A percentile compares a stretch with the other conserved stretches of the same genome.
Conservation (phyloP, 2,797 vertebrate genomes). For the Pygocentrus nattereri region DNA sequence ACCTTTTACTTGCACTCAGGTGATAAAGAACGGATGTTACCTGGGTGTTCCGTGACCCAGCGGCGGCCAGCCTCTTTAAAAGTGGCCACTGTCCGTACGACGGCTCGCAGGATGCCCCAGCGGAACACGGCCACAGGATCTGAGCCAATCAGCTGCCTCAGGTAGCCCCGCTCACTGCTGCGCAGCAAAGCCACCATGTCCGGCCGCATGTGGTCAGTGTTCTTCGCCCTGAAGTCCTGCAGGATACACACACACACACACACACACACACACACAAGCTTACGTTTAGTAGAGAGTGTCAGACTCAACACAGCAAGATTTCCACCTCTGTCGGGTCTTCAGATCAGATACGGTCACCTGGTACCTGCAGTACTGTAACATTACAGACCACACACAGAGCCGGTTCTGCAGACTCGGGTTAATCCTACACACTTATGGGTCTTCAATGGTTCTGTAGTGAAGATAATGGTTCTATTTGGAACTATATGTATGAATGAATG, state of each 20-base stretch:
- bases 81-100: slow-evolving; percentile 84
- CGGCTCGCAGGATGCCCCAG: slow-evolving; percentile 92
- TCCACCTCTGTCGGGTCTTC: too few species aligned
- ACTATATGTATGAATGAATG: too few species aligned
- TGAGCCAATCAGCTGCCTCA: slow-evolving; percentile 90
- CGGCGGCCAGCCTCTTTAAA: slow-evolving; percentile 81
- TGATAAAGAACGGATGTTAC: slow-evolving; percentile 61
- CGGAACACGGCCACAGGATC: slow-evolving; percentile 91
- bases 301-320: too few species aligned
- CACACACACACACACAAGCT: too few species aligned
- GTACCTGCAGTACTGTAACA: too few species aligned
- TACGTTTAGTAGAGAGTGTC: too few species aligned
- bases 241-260: background rate
- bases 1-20: background rate
- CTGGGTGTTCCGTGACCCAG: slow-evolving; percentile 71
- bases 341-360: too few species aligned
- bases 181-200: slow-evolving; percentile 90
- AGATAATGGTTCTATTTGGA: too few species aligned
- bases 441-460: too few species aligned
- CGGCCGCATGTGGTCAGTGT: slow-evolving; percentile 92
- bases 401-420: too few species aligned
- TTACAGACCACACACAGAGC: too few species aligned
- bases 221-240: slow-evolving; percentile 93
- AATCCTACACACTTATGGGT: too few species aligned
- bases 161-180: slow-evolving; percentile 86